Percentiles rank a stretch among this genome's conserved stretches.
phyloP scores from a whole-genome alignment of 1,140 invertebrate genomes.

The Drosophila pectinifera region DNA sequence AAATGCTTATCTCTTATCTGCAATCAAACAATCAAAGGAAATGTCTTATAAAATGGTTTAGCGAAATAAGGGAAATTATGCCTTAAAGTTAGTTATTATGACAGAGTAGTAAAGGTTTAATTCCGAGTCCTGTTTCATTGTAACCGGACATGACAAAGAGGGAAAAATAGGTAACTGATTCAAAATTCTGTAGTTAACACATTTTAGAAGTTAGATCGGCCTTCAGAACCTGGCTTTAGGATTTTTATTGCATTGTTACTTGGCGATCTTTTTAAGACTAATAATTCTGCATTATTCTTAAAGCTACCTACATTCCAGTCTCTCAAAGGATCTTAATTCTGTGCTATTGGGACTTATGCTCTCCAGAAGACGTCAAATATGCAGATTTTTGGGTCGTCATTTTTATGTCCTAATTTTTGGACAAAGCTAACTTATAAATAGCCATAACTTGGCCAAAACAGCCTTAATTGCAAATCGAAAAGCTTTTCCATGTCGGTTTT shows the following conservation, averaged over 20 bases:
- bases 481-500: no score
- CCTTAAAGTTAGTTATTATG: background rate
- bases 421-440: no score
- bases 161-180: background rate
- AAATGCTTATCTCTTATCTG: slow-evolving; percentile 13
- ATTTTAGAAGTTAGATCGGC: background rate
- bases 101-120: no score
- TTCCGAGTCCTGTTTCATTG: background rate
- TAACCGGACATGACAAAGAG: no score
- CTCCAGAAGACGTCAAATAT: no score
- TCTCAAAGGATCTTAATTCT: background rate
- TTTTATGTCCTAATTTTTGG: no score
- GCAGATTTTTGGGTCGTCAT: no score
- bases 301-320: background rate
- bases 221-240: background rate
- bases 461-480: no score
- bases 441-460: no score
- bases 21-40: background rate
- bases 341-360: no score
- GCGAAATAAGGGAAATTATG: background rate
- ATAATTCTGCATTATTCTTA: no score
- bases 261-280: background rate
- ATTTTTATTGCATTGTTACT: background rate
- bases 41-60: background rate
- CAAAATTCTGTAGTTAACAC: no score